Percentiles rank a stretch among this genome's conserved stretches.
Conservation (phyloP, 2,888 invertebrate genomes). For the Drosophila putrida region DNA sequence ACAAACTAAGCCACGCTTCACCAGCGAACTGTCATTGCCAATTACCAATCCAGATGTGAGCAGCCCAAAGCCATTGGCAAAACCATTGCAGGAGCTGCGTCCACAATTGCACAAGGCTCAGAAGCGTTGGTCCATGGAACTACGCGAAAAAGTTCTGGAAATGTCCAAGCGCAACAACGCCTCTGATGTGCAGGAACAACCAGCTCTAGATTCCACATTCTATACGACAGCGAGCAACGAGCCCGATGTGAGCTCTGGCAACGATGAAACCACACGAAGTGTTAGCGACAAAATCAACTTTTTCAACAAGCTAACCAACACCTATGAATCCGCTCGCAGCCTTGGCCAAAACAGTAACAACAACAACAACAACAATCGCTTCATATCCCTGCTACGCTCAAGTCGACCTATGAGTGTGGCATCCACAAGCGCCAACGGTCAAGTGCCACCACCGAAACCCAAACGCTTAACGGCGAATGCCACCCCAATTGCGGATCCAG, state of each 20-base stretch:
- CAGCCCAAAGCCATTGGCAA: conserved; percentile 19
- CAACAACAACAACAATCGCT: conserved; percentile 58
- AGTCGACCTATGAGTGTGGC: conserved; percentile 47
- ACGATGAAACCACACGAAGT: conserved; percentile 37
- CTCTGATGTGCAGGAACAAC: conserved; percentile 34
- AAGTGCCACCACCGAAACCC: conserved; percentile 69
- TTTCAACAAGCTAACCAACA: conserved; percentile 72
- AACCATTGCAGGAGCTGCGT: conserved; percentile 41
- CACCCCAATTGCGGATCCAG: conserved; percentile 3
- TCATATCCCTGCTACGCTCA: conserved; percentile 66
- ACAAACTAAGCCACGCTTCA: conserved; percentile 43
- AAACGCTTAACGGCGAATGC: conserved; percentile 59
- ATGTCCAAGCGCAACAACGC: conserved; percentile 71
- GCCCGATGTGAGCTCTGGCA: not conserved
- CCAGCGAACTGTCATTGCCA: conserved; percentile 44
- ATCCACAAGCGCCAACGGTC: conserved; percentile 30
- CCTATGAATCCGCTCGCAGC: conserved; percentile 54
- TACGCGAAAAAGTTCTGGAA: conserved; percentile 71
- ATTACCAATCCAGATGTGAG: conserved; percentile 24
- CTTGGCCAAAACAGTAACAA: conserved; percentile 15
- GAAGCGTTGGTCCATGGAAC: conserved; percentile 72
- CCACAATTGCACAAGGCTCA: conserved; percentile 65
- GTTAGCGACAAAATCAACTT: conserved; percentile 74
- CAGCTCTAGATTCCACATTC: conserved; percentile 26
- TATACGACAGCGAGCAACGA: conserved; percentile 3